A percentile compares a stretch with the other conserved stretches of the same genome.
Evolutionary conservation across 2,113 vertebrate species (phyloP).

Genomic region (Ceyx margarethae): DNA sequence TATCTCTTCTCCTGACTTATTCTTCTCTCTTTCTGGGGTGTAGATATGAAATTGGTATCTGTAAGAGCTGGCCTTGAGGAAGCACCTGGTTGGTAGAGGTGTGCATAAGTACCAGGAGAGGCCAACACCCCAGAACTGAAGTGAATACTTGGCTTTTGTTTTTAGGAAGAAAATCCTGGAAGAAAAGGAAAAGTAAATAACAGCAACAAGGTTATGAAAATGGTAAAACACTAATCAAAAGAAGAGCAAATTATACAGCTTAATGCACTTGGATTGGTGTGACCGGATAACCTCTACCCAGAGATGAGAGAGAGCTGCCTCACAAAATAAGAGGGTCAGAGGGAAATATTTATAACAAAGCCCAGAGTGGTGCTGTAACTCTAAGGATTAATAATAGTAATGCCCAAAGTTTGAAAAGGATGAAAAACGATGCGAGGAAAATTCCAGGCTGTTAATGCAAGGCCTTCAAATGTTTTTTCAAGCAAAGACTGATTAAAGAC

Average conservation of each 20-base stretch:
- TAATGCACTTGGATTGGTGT: constrained; percentile 15
- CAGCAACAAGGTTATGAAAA: neutral
- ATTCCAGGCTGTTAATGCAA: constrained; percentile 38
- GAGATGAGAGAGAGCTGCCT: neutral
- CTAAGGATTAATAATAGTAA: constrained; percentile 20
- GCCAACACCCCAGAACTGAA: neutral
- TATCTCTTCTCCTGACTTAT: neutral
- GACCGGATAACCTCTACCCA: neutral
- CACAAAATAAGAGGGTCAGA: neutral
- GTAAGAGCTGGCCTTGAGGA: neutral
- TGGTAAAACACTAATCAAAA: neutral
- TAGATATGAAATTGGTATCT: neutral
- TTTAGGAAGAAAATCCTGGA: neutral
- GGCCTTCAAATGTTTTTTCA: constrained; percentile 35
- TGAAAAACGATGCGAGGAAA: constrained; percentile 37
- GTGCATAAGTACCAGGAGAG: neutral
- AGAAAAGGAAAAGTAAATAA: neutral
- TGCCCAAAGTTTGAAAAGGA: constrained; percentile 3
- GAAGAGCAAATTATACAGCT: neutral
- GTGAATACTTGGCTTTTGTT: neutral
- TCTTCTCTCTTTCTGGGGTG: neutral
- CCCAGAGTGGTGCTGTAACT: neutral
- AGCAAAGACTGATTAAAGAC: constrained; percentile 48
- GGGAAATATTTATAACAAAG: constrained; percentile 33
- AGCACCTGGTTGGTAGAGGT: neutral